Evolutionary conservation across 2,113 vertebrate genomes (phyloP), one percentile per base, ranked within the genome.

Genomic region (Tringa solitaria): DNA sequence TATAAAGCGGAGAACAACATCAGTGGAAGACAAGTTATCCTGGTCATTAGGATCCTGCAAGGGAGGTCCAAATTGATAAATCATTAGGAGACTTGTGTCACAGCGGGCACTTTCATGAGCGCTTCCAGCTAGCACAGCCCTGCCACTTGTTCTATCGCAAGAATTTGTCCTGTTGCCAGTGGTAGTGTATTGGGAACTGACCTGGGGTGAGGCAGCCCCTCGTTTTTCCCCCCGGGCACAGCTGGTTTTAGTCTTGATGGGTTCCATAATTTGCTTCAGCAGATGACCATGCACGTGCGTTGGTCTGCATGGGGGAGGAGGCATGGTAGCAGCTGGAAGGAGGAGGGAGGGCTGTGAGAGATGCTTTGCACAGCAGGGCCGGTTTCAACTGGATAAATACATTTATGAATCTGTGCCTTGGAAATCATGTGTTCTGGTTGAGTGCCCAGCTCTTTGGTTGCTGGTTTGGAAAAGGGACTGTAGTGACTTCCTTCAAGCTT

Each of bases 201-300:
- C 43, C 26, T 23, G 69, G n/a, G 19, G 60, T 50, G 23, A 45
- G 54, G 50, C 3, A 7, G 46, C 48, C 15, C 41, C 61, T 88
- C 0, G 6, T 37, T 65, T 26, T 75, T 78, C 9, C 12, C 53
- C 18, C 20, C 26, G 28, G 28, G 35, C 17, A 1, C 60, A 33
- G n/a, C 63, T 64, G 41, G 12, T 59, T 91, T 54, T 59, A 46
- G 69, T 43, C 27, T 84, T 68, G 28, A n/a, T 75, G 2, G 1
- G 1, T 79, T 79, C 57, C 24, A 3, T 79, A 35, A 13, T 64
- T 53, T 41, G 24, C 10, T 27, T 69, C 33, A 59, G 63, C 53
- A 85, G 56, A 17, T 3, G 30, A 17, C 59, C 4, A 1, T 1
- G 4, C 35, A 30, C 0, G 3, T 35, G 43, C 6, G 1, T 51